Evolutionary conservation across 2,888 invertebrate species (phyloP), one percentile per base, ranked within the genome.

Genomic region (Drosophila ustulata): DNA sequence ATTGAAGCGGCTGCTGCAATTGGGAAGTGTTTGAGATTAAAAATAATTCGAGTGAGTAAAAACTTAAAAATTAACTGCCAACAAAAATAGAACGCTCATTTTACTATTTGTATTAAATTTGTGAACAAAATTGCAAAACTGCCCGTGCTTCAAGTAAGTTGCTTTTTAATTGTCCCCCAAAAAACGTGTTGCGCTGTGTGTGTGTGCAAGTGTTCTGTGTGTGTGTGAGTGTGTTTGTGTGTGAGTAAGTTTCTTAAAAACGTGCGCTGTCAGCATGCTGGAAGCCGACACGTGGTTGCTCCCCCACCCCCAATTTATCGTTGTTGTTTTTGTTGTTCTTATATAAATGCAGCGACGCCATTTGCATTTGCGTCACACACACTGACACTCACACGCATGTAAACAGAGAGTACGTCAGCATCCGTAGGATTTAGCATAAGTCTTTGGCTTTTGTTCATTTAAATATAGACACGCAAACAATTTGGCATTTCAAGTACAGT

Each of bases 141-240:
- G 74, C 82, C 74, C 88, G 81, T 84, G 89, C 84, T 81, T 82
- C 66, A 89, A 69, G 83, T 84, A 84, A 84, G 83, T 84, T 67
- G 32, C 47, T 64, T 62, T 47, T 59, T 34, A 51, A 37, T 43
- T 61, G 5, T 32, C 46, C 34, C 39, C 46, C 34, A 43, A 53
- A 71, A 43, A 52, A 71, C 55, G 67, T 78, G 57, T 39, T n/a
- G 63, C 28, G 45, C 39, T 37, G 6, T 64, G 43, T 46, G 7
- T 32, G 46, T 45, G 8, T 47, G 13, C 18, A 18, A 32, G 23
- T 56, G 39, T n/a, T 47, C 55, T 32, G 3, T 52, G 37, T 50
- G 3, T 53, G 34, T 49, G 64, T 57, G 55, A n/a, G n/a, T 32
- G 3, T 52, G 37, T 50, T 2, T 53, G 34, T 49, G 64, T 57